A percentile compares a stretch with the other conserved stretches of the same genome.
phyloP scores from a whole-genome alignment of 2,113 vertebrate species.

The Malaclemys terrapin region DNA sequence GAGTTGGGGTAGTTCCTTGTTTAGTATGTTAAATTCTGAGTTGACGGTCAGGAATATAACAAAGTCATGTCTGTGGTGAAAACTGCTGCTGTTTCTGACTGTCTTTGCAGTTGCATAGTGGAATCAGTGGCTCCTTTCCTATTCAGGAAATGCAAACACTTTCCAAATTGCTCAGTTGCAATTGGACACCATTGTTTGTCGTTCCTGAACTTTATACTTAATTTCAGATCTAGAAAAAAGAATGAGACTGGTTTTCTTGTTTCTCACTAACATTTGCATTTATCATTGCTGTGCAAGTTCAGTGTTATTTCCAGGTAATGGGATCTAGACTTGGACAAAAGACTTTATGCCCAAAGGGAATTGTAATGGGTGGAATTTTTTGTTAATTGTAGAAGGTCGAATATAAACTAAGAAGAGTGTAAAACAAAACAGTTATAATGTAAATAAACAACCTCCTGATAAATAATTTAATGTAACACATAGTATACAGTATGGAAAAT shows the following conservation, averaged over 20 bases:
- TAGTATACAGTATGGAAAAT: background rate
- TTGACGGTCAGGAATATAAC: background rate
- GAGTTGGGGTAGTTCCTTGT: conserved; percentile 35
- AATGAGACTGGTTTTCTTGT: background rate
- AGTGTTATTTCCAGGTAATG: background rate
- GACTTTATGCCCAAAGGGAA: background rate
- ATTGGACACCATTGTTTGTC: background rate
- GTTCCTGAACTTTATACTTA: background rate
- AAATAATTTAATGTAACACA: background rate
- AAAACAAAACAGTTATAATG: background rate
- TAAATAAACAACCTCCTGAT: background rate
- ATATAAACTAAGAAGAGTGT: background rate
- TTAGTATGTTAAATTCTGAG: conserved; percentile 23
- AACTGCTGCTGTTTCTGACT: background rate
- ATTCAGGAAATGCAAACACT: background rate
- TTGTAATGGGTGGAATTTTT: background rate
- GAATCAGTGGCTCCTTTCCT: conserved; percentile 5
- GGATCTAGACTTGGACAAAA: background rate
- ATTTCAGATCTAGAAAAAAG: background rate
- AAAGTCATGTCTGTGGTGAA: conserved; percentile 18
- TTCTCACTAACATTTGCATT: background rate
- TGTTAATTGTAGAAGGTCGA: background rate
- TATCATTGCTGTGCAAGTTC: background rate
- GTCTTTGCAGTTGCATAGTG: conserved; percentile 12
- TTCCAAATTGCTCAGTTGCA: conserved; percentile 38